These are phyloP conservation scores for Oryzias woworae DNA, from an alignment of 2,113 vertebrate genomes.

Conservation along the genomic window DNA sequence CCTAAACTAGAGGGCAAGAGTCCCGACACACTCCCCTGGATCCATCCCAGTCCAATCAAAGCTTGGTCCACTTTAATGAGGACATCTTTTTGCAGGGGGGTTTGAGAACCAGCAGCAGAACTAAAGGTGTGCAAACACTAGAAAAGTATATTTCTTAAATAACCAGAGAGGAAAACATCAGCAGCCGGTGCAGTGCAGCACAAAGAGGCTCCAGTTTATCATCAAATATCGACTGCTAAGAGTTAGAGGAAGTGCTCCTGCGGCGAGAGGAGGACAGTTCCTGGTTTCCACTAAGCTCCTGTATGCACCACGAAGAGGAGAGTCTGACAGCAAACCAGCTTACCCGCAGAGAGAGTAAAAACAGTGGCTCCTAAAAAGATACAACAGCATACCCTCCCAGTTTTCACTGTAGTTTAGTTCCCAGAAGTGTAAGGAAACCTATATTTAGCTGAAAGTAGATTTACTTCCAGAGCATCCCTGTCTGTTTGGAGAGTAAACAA, in stretches of 20 bases:
- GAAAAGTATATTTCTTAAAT: conserved; percentile 49
- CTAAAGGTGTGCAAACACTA: conserved; percentile 19
- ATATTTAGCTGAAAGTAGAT: conserved; percentile 29
- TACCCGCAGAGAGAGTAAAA: conserved; percentile 51
- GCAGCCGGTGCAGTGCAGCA: conserved; percentile 7
- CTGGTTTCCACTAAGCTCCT: conserved; percentile 39
- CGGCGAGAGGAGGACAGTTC: conserved; percentile 56
- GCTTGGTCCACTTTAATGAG: conserved; percentile 27
- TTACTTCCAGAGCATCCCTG: conserved; percentile 40
- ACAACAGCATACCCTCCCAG: conserved; percentile 20
- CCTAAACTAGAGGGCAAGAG: conserved; percentile 65
- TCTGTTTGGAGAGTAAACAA: conserved; percentile 55
- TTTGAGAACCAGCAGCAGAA: no score
- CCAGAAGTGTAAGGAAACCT: no score
- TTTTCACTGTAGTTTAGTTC: no score
- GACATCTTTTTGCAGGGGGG: no score
- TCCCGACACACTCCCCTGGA: conserved; percentile 29
- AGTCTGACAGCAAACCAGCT: conserved; percentile 57
- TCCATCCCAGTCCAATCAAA: conserved; percentile 39
- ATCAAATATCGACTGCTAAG: conserved; percentile 46
- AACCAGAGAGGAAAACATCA: conserved; percentile 32
- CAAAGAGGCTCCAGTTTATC: conserved; percentile 35
- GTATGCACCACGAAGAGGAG: conserved; percentile 39
- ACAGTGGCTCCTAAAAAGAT: conserved; percentile 60
- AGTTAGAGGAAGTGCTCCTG: conserved; percentile 62